Base-by-base conservation (phyloP, 2,113 vertebrate genomes). In the Chionis minor region DNA sequence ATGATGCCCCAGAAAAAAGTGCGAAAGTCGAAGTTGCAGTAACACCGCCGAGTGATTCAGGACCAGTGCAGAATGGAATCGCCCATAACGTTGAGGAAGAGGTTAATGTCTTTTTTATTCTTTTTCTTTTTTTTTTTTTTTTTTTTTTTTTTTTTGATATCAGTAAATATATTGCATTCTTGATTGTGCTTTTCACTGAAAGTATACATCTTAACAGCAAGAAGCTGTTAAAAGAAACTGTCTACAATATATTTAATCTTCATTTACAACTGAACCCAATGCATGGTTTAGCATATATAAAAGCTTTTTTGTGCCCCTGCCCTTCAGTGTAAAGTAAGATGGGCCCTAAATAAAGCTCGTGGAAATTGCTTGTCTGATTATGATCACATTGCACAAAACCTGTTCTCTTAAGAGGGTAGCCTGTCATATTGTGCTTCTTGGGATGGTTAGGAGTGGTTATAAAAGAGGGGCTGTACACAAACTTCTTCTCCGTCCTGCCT, bases 21-120 rank as follows among this genome's bases (percentile, higher is more conserved):
- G 98, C 99, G 55, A 99, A 98, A 94, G 99, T 99, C 33, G 99
- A 99, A 96, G 99, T 99, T 94, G 99, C 99, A 96, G 98, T 99
- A 94, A 99, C 99, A 22, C 99, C 99, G 54, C 98, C 99, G 0
- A 99, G 98, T 95, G 99, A 99, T 91, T 98, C 99, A 2, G 99
- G 98, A 59, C 98, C 98, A 18, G 98, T 99, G 15, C 99, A 99
- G 89, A 99, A 99, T 54, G 99, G 99, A 70, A 98, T 99, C 18
- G 99, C 99, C 94, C 98, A 99, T 90, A 97, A 92, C 58, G 92
- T 94, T 18, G 96, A 98, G 44, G 94, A 97, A 59, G 97, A 98
- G 97, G 98, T 97, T 74, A 87, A 40, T 75, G 23, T 27, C 24
- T 69, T 89, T 66, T 95, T 80, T 55, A n/a, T 93, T 93, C 6